Percentiles rank a stretch among this genome's conserved stretches.
These are phyloP conservation scores for Matsumyia berberina DNA, from an alignment of 2,888 invertebrate genomes.

Conservation along the genomic window DNA sequence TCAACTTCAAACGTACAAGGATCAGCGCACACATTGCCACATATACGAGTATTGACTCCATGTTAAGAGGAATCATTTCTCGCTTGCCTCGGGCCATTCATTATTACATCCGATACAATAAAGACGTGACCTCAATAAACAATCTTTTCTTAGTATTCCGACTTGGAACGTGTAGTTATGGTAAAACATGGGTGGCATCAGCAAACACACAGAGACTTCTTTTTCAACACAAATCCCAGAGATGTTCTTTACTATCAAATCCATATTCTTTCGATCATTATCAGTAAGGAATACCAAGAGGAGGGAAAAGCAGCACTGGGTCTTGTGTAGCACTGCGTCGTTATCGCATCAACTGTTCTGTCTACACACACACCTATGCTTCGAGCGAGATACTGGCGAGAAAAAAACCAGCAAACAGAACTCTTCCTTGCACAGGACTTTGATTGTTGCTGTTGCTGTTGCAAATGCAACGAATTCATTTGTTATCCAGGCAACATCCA, in stretches of 20 bases:
- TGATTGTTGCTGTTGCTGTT: slow-evolving; percentile 26
- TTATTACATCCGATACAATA: slow-evolving; percentile 79
- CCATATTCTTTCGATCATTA: slow-evolving; percentile 73
- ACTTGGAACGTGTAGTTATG: slow-evolving; percentile 2
- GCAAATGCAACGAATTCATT: slow-evolving; percentile 65
- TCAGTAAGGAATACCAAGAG: slow-evolving; percentile 54
- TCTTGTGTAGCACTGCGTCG: slow-evolving; percentile 17
- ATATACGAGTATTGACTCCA: slow-evolving; percentile 53
- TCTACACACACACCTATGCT: not conserved
- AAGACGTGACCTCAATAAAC: slow-evolving; percentile 78
- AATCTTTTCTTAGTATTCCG: slow-evolving; percentile 65
- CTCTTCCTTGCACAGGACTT: slow-evolving; percentile 7
- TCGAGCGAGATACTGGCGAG: slow-evolving; percentile 42
- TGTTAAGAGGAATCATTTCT: slow-evolving; percentile 70
- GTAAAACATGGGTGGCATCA: slow-evolving; percentile 52
- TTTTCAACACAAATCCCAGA: slow-evolving; percentile 68
- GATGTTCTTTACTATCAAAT: slow-evolving; percentile 69
- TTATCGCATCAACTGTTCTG: slow-evolving; percentile 13
- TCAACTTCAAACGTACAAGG: slow-evolving; percentile 68
- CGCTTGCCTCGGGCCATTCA: slow-evolving; percentile 76
- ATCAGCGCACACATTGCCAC: slow-evolving; percentile 50
- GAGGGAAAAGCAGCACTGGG: not conserved
- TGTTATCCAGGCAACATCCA: slow-evolving; percentile 53
- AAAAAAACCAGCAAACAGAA: slow-evolving; percentile 16
- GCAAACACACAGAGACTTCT: slow-evolving; percentile 43